Conservation (phyloP, 2,113 vertebrate genomes). For the Drymodes brunneopygia region DNA sequence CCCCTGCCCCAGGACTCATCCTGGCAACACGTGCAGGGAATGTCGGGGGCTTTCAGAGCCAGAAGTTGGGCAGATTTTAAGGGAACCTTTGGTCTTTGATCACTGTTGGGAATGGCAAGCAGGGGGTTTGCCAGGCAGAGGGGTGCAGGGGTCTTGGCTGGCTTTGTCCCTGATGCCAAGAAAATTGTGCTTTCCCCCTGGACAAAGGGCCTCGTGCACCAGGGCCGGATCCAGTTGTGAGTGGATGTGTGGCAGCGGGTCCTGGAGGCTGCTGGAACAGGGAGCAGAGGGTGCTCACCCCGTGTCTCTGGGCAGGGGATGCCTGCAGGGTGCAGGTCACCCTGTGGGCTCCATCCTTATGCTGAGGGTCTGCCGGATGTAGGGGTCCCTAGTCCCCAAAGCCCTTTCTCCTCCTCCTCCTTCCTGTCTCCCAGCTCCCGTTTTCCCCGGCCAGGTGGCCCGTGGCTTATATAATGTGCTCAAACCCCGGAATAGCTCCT, state of each 20-base stretch:
- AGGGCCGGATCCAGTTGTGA: rapidly evolving
- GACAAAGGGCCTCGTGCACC: not conserved
- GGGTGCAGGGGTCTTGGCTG: not conserved
- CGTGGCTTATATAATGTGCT: conserved; percentile 60
- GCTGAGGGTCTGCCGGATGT: not conserved
- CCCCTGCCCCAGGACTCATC: not conserved
- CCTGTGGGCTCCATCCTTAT: not conserved
- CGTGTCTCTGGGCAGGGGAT: rapidly evolving
- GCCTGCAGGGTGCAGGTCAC: not conserved
- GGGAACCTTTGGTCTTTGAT: not conserved
- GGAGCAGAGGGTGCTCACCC: not conserved
- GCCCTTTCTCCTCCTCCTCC: not conserved
- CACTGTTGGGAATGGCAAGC: rapidly evolving
- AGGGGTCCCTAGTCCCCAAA: not conserved
- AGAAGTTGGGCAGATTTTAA: not conserved
- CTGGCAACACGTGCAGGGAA: rapidly evolving
- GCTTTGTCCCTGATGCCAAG: not conserved
- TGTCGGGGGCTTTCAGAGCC: rapidly evolving
- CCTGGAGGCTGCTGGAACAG: not conserved
- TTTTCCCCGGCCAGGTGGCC: conserved; percentile 52
- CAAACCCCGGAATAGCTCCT: conserved; percentile 56
- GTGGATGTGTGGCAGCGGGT: rapidly evolving
- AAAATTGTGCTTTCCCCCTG: not conserved
- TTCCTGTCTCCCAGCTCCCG: not conserved
- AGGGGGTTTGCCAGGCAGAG: not conserved